Evolutionary conservation across 2,113 vertebrate genomes (phyloP).

Genomic region (Odocoileus hemionus): DNA sequence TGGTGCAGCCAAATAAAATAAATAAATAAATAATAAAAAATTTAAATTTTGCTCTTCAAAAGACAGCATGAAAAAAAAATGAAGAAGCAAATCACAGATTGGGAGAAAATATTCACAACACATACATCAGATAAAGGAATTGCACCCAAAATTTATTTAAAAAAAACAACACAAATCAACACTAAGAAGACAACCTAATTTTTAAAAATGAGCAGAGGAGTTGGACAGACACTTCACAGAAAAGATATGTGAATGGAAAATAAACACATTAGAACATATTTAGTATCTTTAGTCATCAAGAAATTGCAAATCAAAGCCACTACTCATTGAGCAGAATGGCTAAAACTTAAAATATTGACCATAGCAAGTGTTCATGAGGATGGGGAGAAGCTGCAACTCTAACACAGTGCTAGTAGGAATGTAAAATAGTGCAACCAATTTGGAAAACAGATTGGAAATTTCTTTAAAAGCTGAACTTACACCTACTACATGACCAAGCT

Average conservation of each 20-base stretch:
- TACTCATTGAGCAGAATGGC: neutral
- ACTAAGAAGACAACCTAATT: neutral
- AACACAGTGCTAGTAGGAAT: neutral
- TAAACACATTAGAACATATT: neutral
- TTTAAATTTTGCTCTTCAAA: neutral
- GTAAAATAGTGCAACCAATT: neutral
- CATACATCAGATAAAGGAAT: neutral
- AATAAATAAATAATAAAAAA: neutral
- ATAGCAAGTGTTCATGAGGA: neutral
- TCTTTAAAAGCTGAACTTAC: neutral
- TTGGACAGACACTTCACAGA: neutral
- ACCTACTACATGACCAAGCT: neutral
- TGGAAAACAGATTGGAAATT: neutral
- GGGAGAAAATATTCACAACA: neutral
- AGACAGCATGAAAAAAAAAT: neutral
- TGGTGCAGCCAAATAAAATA: neutral
- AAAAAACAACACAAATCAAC: neutral
- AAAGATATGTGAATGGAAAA: neutral
- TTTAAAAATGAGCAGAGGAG: neutral
- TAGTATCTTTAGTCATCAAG: neutral
- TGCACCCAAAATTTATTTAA: neutral
- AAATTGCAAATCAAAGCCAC: neutral
- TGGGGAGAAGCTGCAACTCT: neutral
- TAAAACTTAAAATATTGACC: neutral
- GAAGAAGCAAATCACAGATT: neutral